A percentile compares a stretch with the other conserved stretches of the same genome.
These are phyloP conservation scores for Myotis findleyi DNA, from an alignment of 2,797 vertebrate species.

Conservation along the genomic window DNA sequence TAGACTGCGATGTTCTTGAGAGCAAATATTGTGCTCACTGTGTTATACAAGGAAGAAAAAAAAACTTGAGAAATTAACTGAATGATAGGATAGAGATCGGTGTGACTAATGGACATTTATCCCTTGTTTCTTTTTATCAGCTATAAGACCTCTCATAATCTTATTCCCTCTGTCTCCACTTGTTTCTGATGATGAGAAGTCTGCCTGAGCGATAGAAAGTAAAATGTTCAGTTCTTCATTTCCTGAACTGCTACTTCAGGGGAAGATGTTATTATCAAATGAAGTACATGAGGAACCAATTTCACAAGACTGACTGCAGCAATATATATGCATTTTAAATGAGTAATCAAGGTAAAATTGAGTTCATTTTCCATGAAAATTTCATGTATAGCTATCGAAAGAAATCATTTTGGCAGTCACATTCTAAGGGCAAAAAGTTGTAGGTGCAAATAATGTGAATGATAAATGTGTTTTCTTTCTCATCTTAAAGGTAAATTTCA, in stretches of 20 bases:
- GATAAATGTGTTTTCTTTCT: slow-evolving; percentile 63
- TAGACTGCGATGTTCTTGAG: neutral
- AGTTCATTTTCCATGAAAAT: slow-evolving; percentile 76
- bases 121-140: neutral
- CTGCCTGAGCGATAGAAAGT: neutral
- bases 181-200: slow-evolving; percentile 40
- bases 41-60: neutral
- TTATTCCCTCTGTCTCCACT: neutral
- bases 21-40: neutral
- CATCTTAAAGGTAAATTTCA: slow-evolving; percentile 64
- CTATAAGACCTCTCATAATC: neutral
- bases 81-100: neutral
- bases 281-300: slow-evolving; percentile 47
- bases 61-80: neutral
- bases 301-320: slow-evolving; percentile 53
- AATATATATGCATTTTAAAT: slow-evolving; percentile 76
- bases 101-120: neutral
- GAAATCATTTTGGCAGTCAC: slow-evolving; percentile 57
- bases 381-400: slow-evolving; percentile 61
- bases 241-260: slow-evolving; percentile 15
- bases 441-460: slow-evolving; percentile 67
- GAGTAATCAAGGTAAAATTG: slow-evolving; percentile 75
- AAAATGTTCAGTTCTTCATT: slow-evolving; percentile 31
- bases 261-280: slow-evolving; percentile 49
- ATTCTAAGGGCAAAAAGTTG: slow-evolving; percentile 56